Base-by-base conservation (phyloP, 2,797 vertebrate genomes). In the Sphenodon punctatus region DNA sequence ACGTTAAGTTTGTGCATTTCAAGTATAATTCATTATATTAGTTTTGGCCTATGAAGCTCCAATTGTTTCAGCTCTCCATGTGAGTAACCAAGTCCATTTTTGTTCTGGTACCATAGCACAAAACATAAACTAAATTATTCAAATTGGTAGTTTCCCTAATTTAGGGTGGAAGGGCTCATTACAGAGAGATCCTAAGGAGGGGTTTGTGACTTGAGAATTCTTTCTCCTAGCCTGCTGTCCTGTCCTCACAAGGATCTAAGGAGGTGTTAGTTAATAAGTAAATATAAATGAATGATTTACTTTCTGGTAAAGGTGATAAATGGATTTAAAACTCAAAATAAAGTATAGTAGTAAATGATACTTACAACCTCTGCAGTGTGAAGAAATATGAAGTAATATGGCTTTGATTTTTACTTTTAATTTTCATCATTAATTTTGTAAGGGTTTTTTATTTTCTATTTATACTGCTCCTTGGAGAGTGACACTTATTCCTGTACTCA, bases 111-210 rank as follows among this genome's bases (percentile, higher is more conserved):
- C 22, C 3, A 67, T 39, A 36, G 45, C 36, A 3, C 48, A 23
- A 6, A 27, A 78, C 48, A 17, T 71, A 8, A n/a, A 5, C 43
- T 1, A 0, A 1, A 2, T 67, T 30, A 16, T 15, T 81, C 5
- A 34, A 75, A 14, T 5, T 45, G 12, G 23, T n/a, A 63, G 20
- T n/a, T n/a, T 22, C 22, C 25, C 38, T 25, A 25, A 49, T 22
- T 48, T 70, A 43, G 59, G 22, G 27, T 23, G n/a, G 67, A 78
- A 12, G 72, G 4, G 3, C 30, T 3, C 1, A n/a, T n/a, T n/a
- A n/a, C n/a, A n/a, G n/a, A n/a, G n/a, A n/a, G n/a, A 65, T 39
- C 25, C 1, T 43, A 7, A 19, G 27, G 45, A 2, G 36, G 39
- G 66, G 10, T 34, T 30, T 25, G 66, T 56, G 39, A 59, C 34